Evolutionary conservation across 2,113 vertebrate genomes (phyloP), one percentile per base, ranked within the genome.

Genomic region (Hippolais icterina): DNA sequence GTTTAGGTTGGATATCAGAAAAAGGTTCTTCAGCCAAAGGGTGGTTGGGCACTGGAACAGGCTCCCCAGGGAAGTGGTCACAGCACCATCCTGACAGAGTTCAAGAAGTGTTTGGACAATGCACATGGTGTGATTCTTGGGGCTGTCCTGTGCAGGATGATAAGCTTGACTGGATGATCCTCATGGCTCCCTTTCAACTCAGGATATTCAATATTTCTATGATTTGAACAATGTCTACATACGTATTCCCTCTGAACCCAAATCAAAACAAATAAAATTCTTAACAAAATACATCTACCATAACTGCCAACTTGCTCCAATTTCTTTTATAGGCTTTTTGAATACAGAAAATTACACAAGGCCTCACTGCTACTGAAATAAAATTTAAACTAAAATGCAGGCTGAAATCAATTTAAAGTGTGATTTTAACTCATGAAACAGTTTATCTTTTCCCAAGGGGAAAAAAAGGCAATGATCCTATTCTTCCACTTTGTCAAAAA

Each of bases 271-370:
- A 81, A 80, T 39, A 76, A 91, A 83, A 85, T 65, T n/a, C 12
- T 53, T 57, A 37, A 56, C 31, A 83, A 93, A 91, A 87, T 24
- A 1, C 33, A 70, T 37, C 50, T 69, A 65, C 22, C 15, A 8
- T 56, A 74, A 82, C 56, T 78, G 66, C 12, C 59, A 90, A 64
- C 50, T 72, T 72, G 75, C 49, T 96, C 83, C 61, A 65, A 90
- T 95, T 97, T 96, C 63, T 91, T 93, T 96, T 77, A 95, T 78
- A 95, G 86, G 86, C 77, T 94, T 95, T 97, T 94, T 96, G 78
- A 93, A 94, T 65, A 69, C 59, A 96, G 86, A 96, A 91, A 95
- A 95, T 96, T 93, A 95, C 83, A 97, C 77, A 59, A 46, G 37
- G 90, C 82, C 78, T 96, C 95, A 96, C 65, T 76, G 54, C 74